phyloP scores from a whole-genome alignment of 2,113 vertebrate genomes.

The Apistogramma diplotaenia region DNA sequence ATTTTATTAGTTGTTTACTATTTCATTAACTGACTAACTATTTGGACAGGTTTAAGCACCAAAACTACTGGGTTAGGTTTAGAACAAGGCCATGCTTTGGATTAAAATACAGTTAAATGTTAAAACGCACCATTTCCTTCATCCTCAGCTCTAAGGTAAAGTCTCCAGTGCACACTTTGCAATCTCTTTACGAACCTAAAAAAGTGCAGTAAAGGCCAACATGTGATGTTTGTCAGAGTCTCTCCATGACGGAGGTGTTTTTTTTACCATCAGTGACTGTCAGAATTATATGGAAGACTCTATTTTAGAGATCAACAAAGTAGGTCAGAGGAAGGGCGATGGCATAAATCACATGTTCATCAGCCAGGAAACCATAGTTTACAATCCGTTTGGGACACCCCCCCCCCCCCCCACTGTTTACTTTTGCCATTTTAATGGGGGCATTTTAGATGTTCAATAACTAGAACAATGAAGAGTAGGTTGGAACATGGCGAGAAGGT shows the following conservation, averaged over 20 bases:
- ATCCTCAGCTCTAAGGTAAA: fast-evolving
- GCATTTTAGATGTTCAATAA: neutral
- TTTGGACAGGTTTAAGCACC: neutral
- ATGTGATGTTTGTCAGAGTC: neutral
- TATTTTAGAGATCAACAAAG: neutral
- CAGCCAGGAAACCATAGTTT: neutral
- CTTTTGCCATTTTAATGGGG: neutral
- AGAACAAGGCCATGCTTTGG: neutral
- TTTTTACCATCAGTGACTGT: neutral
- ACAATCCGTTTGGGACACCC: neutral
- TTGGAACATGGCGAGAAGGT: fast-evolving
- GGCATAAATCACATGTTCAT: neutral
- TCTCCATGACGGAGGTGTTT: neutral
- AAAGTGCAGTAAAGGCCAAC: fast-evolving
- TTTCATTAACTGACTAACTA: too few species aligned
- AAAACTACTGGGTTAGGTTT: neutral
- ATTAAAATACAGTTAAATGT: neutral
- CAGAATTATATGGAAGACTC: neutral
- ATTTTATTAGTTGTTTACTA: too few species aligned
- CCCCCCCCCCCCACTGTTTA: neutral
- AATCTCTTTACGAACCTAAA: neutral
- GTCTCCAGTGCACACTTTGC: too few species aligned
- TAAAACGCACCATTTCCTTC: neutral
- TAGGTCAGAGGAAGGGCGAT: neutral
- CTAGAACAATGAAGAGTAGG: neutral